Evolutionary conservation across 37 sponge, comb jelly and placozoan genomes (phyloP).

Genomic region (Oopsacas minuta): DNA sequence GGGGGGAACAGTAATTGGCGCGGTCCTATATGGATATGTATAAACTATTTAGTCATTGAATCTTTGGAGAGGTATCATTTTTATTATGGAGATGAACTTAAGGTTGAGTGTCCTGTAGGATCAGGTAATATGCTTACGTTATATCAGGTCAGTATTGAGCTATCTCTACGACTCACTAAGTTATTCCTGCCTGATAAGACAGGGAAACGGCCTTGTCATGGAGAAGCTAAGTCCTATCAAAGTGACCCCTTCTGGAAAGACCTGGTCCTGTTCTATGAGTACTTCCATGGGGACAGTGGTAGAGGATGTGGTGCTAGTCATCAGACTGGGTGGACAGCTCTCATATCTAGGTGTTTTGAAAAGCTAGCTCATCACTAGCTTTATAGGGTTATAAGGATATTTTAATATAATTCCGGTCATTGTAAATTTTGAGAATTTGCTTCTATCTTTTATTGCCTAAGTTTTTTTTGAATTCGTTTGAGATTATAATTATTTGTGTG

Average conservation of each 20-base stretch:
- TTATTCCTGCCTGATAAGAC: conserved; percentile 56
- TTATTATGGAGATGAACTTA: conserved; percentile 71
- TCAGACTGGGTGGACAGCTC: conserved; percentile 92
- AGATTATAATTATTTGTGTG: no score
- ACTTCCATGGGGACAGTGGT: conserved; percentile 83
- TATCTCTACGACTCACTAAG: conserved; percentile 37
- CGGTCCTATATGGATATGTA: conserved; percentile 85
- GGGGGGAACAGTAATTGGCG: conserved; percentile 98
- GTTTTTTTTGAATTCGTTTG: no score
- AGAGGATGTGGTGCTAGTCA: conserved; percentile 94
- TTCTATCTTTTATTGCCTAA: no score
- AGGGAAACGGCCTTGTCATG: conserved; percentile 72
- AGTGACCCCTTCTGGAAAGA: conserved; percentile 77
- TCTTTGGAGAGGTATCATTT: conserved; percentile 77
- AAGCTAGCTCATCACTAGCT: conserved; percentile 35
- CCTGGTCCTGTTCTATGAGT: conserved; percentile 89
- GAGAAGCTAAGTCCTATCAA: conserved; percentile 50
- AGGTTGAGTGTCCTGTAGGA: conserved; percentile 79
- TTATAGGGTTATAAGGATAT: no score
- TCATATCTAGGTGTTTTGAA: conserved; percentile 61
- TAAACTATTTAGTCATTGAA: conserved; percentile 83
- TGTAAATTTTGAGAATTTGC: no score
- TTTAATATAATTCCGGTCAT: no score
- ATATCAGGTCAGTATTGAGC: conserved; percentile 56
- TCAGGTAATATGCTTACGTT: conserved; percentile 64